phyloP scores from a whole-genome alignment of 1,140 invertebrate species.

The Drosophila rufa region DNA sequence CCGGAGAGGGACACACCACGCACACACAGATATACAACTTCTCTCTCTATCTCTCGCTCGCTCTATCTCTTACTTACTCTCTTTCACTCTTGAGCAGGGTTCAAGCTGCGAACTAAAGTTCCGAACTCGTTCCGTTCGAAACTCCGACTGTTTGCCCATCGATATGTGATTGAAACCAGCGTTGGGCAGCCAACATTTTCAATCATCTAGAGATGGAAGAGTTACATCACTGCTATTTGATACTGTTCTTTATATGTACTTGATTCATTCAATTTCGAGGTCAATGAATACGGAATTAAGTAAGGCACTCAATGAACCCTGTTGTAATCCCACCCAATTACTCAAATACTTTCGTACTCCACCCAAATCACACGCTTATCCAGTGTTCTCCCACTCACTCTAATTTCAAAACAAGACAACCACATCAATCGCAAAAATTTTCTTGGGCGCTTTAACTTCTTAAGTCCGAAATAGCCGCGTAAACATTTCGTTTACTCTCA shows the following conservation, averaged over 20 bases:
- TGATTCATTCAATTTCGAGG: conserved; percentile 49
- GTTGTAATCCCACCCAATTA: conserved; percentile 47
- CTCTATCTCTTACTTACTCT: conserved; percentile 63
- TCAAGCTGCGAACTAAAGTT: conserved; percentile 73
- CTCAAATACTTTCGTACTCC: conserved; percentile 57
- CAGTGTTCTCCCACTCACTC: conserved; percentile 83
- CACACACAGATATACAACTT: conserved; percentile 31
- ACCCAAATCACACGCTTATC: conserved; percentile 72
- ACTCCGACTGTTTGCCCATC: conserved; percentile 71
- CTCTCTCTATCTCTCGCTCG: conserved; percentile 20
- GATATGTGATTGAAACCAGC: conserved; percentile 64
- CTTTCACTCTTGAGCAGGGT: conserved; percentile 54
- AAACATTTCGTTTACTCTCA: conserved; percentile 82
- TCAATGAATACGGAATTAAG: conserved; percentile 73
- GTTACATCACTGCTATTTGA: conserved; percentile 55
- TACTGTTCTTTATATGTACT: conserved; percentile 23
- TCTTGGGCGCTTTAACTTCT: conserved; percentile 84
- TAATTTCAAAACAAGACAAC: conserved; percentile 60
- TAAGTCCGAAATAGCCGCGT: conserved; percentile 85
- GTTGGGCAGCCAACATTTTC: conserved; percentile 21
- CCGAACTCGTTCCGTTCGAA: conserved; percentile 82
- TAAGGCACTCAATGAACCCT: conserved; percentile 69
- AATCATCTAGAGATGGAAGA: conserved; percentile 48
- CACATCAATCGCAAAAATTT: conserved; percentile 45
- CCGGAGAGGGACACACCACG: conserved; percentile 12